Evolutionary conservation across 2,797 vertebrate genomes (phyloP), one percentile per base, ranked within the genome.

Genomic region (Melanotaenia parkinsoni): DNA sequence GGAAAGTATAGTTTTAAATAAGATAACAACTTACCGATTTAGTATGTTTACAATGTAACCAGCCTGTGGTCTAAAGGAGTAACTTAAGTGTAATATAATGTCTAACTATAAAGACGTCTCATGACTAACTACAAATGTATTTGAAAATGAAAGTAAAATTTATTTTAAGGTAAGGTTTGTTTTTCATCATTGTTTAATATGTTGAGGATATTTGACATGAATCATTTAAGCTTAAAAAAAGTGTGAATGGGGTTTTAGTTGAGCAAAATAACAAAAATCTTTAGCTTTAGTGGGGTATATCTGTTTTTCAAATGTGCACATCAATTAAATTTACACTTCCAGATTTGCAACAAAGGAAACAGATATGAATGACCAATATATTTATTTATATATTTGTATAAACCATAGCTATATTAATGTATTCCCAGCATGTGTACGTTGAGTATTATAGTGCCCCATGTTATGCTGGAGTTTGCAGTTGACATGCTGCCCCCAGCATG

Each of bases 271-370:
- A 30, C 28, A 30, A 30, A 30, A 30, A 30, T 30, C 28, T 30
- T 30, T 30, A 18, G 16, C 37, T 40, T 45, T 28, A 22, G 7
- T 50, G 18, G 43, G 12, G 5, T 9, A 30, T 6, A 20, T 58
- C 2, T 51, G 6, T 43, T n/a, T 30, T 38, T 62, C 38, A 43
- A 26, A 28, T 20, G n/a, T 59, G 28, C 14, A 22, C 26, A 10
- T 4, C 43, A 70, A 33, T 56, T 69, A 13, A 76, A 65, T 76
- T 70, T 81, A 24, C 54, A 67, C 6, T 75, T 69, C 11, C 12
- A 65, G 7, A 30, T 22, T 64, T 69, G 30, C 3, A 40, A 16
- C 40, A 53, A 35, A 32, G 16, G 35, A 11, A 13, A n/a, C 35
- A 61, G 37, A 67, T 58, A 59, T 18, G 11, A 13, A 22, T 74